Evolutionary conservation across 2,113 vertebrate genomes (phyloP), one percentile per base, ranked within the genome.

Genomic region (Passerina amoena): DNA sequence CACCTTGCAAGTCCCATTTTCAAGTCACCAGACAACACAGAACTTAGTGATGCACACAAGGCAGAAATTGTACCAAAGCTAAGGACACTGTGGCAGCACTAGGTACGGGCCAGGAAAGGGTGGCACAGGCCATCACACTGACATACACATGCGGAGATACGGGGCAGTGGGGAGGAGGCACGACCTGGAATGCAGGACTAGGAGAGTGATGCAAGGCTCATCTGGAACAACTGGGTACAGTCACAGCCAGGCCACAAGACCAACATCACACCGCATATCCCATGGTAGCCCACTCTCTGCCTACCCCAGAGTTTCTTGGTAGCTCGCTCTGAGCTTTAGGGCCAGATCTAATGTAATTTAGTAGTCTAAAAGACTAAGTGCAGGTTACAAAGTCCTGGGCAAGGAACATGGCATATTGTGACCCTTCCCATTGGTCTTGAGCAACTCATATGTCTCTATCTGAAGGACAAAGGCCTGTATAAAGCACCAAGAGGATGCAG

Each of bases 221-320:
- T 87, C 94, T 81, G 79, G 90, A 93, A 91, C 68, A 82, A 90
- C 90, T 11, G 21, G 91, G 73, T 73, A 96, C 95, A 95, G 76
- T 44, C 96, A 96, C 92, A 97, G 97, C 92, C 96, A 96, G 95
- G 92, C 82, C 78, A 96, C 96, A 86, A 92, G 78, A 96, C 75
- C 94, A 96, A 95, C 86, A 92, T 75, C 65, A 71, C 95, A 97
- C 64, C 42, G 68, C 80, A 75, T 48, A 92, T 93, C 95, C 96
- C 96, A 96, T 0, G 88, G 95, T 25, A 95, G 97, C 97, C 97
- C 97, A 97, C 89, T 94, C 95, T 97, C 90, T 85, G 95, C 93
- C 94, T 94, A 95, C 83, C 81, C 61, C 70, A 77, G 71, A 92
- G 78, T 81, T 92, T 80, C 78, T 44, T 14, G 18, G 63, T 80